Evolutionary conservation across 2,113 vertebrate species (phyloP), one percentile per base, ranked within the genome.

Genomic region (Thamnaconus septentrionalis): DNA sequence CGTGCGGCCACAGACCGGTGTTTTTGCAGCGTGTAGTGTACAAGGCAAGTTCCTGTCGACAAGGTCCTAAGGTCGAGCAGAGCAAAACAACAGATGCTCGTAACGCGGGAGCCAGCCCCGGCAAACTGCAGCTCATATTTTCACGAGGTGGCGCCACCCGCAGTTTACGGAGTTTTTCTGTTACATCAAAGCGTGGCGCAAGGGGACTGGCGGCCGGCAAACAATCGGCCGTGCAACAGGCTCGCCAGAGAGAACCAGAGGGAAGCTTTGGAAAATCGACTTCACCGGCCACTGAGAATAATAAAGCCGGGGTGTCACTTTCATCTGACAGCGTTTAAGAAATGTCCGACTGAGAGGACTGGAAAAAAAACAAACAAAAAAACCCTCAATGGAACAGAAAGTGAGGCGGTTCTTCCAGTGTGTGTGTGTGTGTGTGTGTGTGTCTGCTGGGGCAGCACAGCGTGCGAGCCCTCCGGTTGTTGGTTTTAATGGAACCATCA

Each of bases 51-150:
- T 9, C n/a, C 42, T 64, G 18, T 54, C 56, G 46, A 6, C 59
- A 71, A 78, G 71, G 78, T 84, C 81, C 77, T 79, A 75, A 73
- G 59, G 54, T 56, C 82, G 73, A 75, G 59, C 54, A 57, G 71
- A 85, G 69, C 3, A 53, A 71, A 82, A 81, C 66, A 84, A 61
- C 87, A 86, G 82, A 83, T 80, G 85, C 78, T 79, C 85, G 76
- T 88, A 79, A 86, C 81, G 80, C 71, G 76, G 82, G 84, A 76
- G 77, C 54, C 60, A 71, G 64, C 69, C 71, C 82, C 73, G 72
- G 78, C 66, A 74, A 85, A 81, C 81, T 73, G 71, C 18, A 42
- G 73, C 73, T 85, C 41, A 54, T 86, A 80, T 86, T 88, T 91
- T 90, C 70, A 84, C 12, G 66, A 86, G 81, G 77, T 87, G 85